Conservation (phyloP, 1,140 invertebrate genomes). For the Trichomalopsis sarcophagae region DNA sequence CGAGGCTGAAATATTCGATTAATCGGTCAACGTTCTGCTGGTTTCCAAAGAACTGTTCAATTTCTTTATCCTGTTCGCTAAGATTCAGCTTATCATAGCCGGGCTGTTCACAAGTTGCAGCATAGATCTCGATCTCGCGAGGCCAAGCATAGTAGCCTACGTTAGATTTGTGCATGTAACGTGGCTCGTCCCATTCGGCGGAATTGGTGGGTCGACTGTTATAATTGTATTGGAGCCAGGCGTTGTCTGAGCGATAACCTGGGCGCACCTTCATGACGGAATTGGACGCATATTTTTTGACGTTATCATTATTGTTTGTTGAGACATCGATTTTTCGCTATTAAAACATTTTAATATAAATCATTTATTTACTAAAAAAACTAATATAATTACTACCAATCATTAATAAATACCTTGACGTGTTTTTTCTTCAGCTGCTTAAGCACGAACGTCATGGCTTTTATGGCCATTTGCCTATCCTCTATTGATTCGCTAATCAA, state of each 20-base stretch:
- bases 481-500: constrained; percentile 86
- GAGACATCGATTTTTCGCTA: constrained; percentile 8
- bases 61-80: constrained; percentile 76
- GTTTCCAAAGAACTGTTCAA: constrained; percentile 84
- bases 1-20: constrained; percentile 85
- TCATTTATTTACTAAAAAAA: background rate
- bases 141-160: constrained; percentile 91
- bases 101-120: constrained; percentile 79
- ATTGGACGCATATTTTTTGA: background rate
- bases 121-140: constrained; percentile 79
- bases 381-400: background rate
- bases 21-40: constrained; percentile 83
- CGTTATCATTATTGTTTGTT: background rate
- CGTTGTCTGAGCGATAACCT: constrained; percentile 81
- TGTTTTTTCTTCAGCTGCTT: constrained; percentile 86
- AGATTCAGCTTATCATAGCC: constrained; percentile 70
- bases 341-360: background rate
- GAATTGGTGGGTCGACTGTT: constrained; percentile 77
- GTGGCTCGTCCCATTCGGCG: constrained; percentile 84
- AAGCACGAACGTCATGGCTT: constrained; percentile 80
- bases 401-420: constrained; percentile 63
- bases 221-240: constrained; percentile 84
- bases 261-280: constrained; percentile 1
- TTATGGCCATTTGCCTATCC: constrained; percentile 83
- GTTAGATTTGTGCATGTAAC: constrained; percentile 82